Evolutionary conservation across 1,140 invertebrate genomes (phyloP).

Genomic region (Stratiolaelaps scimitus): DNA sequence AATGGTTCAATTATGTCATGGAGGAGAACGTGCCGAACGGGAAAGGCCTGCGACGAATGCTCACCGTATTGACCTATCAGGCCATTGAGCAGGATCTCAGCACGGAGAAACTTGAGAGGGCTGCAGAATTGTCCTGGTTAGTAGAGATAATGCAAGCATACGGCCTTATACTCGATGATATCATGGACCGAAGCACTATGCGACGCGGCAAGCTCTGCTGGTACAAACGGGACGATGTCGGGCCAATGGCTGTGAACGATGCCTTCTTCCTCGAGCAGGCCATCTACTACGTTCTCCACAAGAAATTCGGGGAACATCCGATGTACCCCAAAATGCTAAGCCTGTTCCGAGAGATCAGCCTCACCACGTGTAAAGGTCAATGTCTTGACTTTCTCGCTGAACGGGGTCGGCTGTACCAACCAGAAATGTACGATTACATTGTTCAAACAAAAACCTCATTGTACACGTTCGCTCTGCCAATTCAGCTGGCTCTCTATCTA

Average conservation of each 20-base stretch:
- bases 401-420: neutral
- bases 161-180: no score
- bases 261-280: conserved; percentile 61
- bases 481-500: neutral
- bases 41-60: no score
- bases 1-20: no score
- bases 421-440: neutral
- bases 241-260: conserved; percentile 73
- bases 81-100: no score
- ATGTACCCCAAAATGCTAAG: conserved; percentile 69
- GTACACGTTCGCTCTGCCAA: neutral
- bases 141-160: no score
- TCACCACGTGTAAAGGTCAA: neutral
- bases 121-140: no score
- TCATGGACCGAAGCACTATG: conserved; percentile 48
- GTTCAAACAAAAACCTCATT: neutral
- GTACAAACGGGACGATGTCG: conserved; percentile 68
- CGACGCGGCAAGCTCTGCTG: conserved; percentile 78
- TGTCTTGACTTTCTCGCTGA: neutral
- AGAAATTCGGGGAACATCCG: conserved; percentile 59
- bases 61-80: no score
- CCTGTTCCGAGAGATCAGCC: conserved; percentile 53
- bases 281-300: conserved; percentile 61
- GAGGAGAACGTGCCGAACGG: no score
- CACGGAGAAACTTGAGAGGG: no score